A percentile compares a stretch with the other conserved stretches of the same genome.
Conservation (phyloP, 2,888 invertebrate species). For the Oconnorella tubifera region DNA sequence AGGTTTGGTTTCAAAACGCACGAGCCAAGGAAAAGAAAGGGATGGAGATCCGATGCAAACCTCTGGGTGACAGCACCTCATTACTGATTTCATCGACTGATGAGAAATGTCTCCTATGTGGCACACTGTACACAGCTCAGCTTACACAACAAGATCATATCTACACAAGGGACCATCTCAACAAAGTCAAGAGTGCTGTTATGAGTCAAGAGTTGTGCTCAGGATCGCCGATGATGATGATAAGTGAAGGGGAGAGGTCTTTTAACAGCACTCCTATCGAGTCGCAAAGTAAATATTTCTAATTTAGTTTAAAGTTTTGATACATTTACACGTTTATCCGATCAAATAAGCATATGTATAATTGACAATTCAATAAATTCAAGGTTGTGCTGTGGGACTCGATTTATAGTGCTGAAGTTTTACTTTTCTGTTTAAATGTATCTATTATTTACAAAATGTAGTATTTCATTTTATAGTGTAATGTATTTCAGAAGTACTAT, state of each 20-base stretch:
- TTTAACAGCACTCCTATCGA: background rate
- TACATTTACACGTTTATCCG: background rate
- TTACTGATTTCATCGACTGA: constrained; percentile 22
- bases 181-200: constrained; percentile 62
- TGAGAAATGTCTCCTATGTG: constrained; percentile 80
- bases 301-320: no score
- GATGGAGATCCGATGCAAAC: background rate
- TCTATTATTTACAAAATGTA: no score
- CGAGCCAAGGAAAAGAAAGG: constrained; percentile 92
- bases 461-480: no score
- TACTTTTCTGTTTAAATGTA: no score
- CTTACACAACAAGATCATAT: constrained; percentile 95
- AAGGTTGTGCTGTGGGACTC: no score
- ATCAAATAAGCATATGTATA: background rate
- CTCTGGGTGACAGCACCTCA: background rate
- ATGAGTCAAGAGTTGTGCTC: background rate
- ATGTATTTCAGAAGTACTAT: no score
- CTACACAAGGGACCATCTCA: constrained; percentile 88
- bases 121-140: constrained; percentile 86
- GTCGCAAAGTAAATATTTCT: no score
- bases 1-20: constrained; percentile 87
- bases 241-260: constrained; percentile 9
- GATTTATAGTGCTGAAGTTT: no score
- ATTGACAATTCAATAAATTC: no score
- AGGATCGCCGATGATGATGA: no score